Evolutionary conservation across 2,113 vertebrate species (phyloP).

Genomic region (Pionites leucogaster): DNA sequence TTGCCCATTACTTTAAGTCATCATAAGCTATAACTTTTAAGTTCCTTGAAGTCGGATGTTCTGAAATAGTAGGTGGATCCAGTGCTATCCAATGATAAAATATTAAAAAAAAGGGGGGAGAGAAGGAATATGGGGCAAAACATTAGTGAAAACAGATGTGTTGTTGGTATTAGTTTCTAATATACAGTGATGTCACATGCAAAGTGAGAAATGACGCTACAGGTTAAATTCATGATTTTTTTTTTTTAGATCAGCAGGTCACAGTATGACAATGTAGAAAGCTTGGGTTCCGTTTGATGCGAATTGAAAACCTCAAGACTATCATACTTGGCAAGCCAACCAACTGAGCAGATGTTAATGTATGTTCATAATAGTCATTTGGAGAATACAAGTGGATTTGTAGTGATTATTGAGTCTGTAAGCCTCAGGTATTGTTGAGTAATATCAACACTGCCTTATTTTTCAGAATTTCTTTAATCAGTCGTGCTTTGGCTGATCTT

Average conservation of each 20-base stretch:
- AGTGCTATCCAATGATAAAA: neutral
- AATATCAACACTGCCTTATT: neutral
- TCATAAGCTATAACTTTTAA: neutral
- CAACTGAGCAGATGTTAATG: neutral
- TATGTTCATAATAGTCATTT: neutral
- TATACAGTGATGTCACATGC: neutral
- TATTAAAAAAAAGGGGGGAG: neutral
- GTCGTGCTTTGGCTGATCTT: neutral
- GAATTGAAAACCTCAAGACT: neutral
- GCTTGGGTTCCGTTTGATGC: neutral
- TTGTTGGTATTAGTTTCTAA: neutral
- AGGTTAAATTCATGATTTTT: neutral
- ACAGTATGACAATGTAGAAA: neutral
- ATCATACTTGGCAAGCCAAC: neutral
- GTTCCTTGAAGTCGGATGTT: neutral
- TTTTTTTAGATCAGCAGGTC: slow-evolving; percentile 28
- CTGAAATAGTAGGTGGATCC: neutral
- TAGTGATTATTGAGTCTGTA: neutral
- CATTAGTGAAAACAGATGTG: neutral
- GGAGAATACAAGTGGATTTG: neutral
- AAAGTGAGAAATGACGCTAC: neutral
- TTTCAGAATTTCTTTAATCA: neutral
- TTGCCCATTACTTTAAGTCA: neutral
- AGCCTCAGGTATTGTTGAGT: neutral
- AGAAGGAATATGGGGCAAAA: neutral